Evolutionary conservation across 1,140 invertebrate genomes (phyloP).

Genomic region (Zaprionus nigranus): DNA sequence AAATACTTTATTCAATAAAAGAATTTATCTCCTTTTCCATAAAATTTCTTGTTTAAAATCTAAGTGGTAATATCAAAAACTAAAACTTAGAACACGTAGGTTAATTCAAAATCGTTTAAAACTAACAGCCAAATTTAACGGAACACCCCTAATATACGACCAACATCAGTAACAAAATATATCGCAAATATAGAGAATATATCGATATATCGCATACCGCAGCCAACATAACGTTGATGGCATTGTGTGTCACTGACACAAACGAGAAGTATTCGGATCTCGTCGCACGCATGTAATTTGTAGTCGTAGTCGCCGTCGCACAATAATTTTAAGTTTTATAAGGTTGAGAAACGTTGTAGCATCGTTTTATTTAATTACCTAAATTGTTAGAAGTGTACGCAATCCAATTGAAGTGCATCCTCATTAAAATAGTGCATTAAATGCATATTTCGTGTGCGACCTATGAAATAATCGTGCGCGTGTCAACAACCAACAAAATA

Average conservation of each 20-base stretch:
- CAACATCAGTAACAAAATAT: neutral
- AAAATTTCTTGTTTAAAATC: neutral
- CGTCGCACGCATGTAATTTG: conserved; percentile 33
- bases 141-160: neutral
- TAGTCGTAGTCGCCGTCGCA: conserved; percentile 18
- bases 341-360: conserved; percentile 46
- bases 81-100: neutral
- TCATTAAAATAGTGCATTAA: conserved; percentile 20
- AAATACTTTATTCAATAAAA: neutral
- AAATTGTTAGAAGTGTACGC: conserved; percentile 56
- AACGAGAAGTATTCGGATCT: conserved; percentile 37
- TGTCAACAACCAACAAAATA: conserved; percentile 32
- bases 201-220: neutral
- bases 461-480: conserved; percentile 21
- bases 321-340: conserved; percentile 8
- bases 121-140: neutral
- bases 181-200: conserved; percentile 12
- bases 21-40: neutral
- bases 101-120: neutral
- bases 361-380: conserved; percentile 51
- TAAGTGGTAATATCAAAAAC: neutral
- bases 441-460: conserved; percentile 38
- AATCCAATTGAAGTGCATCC: conserved; percentile 32
- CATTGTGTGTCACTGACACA: conserved; percentile 33
- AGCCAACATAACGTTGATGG: conserved; percentile 20